phyloP scores from a whole-genome alignment of 1,140 invertebrate genomes.

The Diorhabda elongata region DNA sequence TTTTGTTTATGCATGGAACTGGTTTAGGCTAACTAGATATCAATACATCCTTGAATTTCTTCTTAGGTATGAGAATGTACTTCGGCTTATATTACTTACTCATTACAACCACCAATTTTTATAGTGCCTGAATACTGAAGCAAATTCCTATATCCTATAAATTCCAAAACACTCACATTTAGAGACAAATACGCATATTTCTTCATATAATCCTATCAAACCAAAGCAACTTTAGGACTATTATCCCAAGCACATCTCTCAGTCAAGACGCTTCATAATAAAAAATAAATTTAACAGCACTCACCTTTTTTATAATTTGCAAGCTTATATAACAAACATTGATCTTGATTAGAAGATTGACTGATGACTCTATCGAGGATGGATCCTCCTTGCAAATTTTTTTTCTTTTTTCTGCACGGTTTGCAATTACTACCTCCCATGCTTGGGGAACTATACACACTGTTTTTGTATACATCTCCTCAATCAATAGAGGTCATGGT shows the following conservation, averaged over 20 bases:
- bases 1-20: too few species aligned
- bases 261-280: constrained; percentile 8
- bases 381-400: constrained; percentile 60
- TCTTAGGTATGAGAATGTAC: too few species aligned
- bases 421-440: constrained; percentile 50
- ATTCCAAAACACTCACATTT: too few species aligned
- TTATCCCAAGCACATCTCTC: neutral
- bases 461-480: constrained; percentile 5
- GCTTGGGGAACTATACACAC: constrained; percentile 20
- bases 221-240: too few species aligned
- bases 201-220: too few species aligned
- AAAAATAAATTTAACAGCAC: constrained; percentile 18
- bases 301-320: constrained; percentile 84
- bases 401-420: constrained; percentile 40
- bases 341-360: constrained; percentile 76
- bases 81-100: too few species aligned
- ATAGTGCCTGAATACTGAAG: too few species aligned
- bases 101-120: too few species aligned
- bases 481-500: constrained; percentile 31
- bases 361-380: constrained; percentile 84
- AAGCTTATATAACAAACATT: constrained; percentile 78
- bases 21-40: too few species aligned
- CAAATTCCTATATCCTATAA: too few species aligned
- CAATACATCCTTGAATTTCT: too few species aligned
- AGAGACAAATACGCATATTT: too few species aligned